These are phyloP conservation scores for Guaruba guarouba DNA, from an alignment of 2,113 vertebrate genomes.

Conservation along the genomic window DNA sequence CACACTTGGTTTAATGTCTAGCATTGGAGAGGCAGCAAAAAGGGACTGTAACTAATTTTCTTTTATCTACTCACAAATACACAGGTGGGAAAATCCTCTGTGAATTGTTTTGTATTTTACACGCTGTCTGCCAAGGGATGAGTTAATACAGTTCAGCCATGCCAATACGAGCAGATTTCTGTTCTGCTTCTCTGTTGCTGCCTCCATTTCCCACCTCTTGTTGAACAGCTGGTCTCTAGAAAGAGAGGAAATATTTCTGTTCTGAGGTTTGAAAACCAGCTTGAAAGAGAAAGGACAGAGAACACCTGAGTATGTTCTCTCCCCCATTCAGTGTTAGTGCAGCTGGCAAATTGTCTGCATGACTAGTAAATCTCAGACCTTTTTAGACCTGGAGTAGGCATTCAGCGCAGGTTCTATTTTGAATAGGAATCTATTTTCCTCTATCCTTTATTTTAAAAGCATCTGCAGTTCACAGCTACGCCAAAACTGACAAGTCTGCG, in stretches of 20 bases:
- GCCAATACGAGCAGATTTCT: conserved; percentile 21
- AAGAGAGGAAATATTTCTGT: conserved; percentile 13
- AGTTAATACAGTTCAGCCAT: conserved; percentile 7
- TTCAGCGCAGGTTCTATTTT: not conserved
- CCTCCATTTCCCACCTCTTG: conserved; percentile 6
- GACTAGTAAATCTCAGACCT: not conserved
- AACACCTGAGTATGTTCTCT: not conserved
- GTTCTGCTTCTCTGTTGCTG: not conserved
- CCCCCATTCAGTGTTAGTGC: not conserved
- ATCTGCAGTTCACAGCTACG: conserved; percentile 15
- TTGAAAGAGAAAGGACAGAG: not conserved
- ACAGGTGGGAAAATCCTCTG: not conserved
- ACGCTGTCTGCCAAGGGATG: not conserved
- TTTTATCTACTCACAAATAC: not conserved
- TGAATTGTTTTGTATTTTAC: not conserved
- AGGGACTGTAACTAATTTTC: not conserved
- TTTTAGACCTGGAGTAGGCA: not conserved
- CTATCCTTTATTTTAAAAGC: not conserved
- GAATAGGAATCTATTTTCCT: not conserved
- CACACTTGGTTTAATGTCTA: not conserved
- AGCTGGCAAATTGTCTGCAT: not conserved
- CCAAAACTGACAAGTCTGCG: not conserved
- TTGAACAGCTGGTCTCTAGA: conserved; percentile 38
- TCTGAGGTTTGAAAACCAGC: not conserved
- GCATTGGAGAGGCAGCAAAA: not conserved